Evolutionary conservation across 2,113 vertebrate genomes (phyloP).

Genomic region (Erythrocebus patas): DNA sequence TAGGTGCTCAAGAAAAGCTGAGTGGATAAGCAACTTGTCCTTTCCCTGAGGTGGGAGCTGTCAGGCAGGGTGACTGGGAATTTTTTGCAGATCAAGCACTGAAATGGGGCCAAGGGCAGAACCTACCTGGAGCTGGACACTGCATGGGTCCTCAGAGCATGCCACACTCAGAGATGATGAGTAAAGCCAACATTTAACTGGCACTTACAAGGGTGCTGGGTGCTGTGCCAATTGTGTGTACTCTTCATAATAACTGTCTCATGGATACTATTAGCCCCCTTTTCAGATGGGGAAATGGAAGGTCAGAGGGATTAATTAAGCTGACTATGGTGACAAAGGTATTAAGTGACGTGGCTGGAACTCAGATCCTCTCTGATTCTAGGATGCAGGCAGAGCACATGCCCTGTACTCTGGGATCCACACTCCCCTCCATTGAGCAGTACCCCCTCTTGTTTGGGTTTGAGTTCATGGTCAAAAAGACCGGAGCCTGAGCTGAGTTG

Average conservation of each 20-base stretch:
- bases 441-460: background rate
- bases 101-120: accelerated
- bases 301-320: conserved; percentile 37
- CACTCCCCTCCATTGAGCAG: background rate
- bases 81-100: background rate
- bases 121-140: background rate
- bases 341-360: background rate
- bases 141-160: accelerated
- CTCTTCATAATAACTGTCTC: background rate
- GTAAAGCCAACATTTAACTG: background rate
- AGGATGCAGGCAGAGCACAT: background rate
- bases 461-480: background rate
- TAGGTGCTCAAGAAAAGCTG: background rate
- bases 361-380: background rate
- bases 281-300: conserved; percentile 39
- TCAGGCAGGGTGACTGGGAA: background rate
- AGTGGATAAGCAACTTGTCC: background rate
- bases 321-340: background rate
- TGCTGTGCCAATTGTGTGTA: background rate
- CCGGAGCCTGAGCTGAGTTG: background rate
- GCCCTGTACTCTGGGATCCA: background rate
- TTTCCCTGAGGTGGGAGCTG: background rate
- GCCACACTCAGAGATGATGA: accelerated
- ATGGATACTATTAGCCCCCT: conserved; percentile 16
- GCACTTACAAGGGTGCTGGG: background rate